Percentiles rank a stretch among this genome's conserved stretches.
These are phyloP conservation scores for Lasius platythorax DNA, from an alignment of 2,888 invertebrate species.

Conservation along the genomic window DNA sequence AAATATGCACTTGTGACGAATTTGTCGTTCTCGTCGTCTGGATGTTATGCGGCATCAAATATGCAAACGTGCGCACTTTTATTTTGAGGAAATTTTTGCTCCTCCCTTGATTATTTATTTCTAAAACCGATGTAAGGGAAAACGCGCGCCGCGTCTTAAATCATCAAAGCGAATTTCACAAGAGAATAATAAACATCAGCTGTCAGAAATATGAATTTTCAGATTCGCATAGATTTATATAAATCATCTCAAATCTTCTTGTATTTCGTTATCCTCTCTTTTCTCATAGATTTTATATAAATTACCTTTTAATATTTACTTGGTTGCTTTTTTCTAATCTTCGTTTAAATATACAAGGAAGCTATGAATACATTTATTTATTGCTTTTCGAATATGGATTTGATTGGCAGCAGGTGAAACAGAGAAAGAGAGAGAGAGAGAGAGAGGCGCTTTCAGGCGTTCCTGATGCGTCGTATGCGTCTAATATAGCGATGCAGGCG, in stretches of 20 bases:
- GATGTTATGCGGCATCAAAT: background rate
- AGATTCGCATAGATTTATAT: background rate
- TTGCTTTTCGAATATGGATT: constrained; percentile 60
- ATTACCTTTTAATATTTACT: background rate
- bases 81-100: background rate
- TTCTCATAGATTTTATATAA: background rate
- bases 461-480: constrained; percentile 76
- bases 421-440: constrained; percentile 32
- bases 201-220: background rate
- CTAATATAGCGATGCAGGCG: constrained; percentile 81
- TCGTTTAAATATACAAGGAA: background rate
- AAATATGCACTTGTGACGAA: constrained; percentile 23
- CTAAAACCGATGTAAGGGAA: background rate
- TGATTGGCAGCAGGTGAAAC: constrained; percentile 64
- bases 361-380: background rate
- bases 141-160: background rate
- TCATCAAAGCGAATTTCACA: background rate
- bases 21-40: background rate
- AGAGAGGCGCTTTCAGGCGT: constrained; percentile 54
- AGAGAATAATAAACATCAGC: background rate
- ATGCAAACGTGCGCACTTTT: background rate
- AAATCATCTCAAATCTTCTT: background rate
- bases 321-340: background rate
- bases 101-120: background rate
- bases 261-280: background rate